These are phyloP conservation scores for Pseudomyrmex cubaensis DNA, from an alignment of 1,140 invertebrate genomes.

Conservation along the genomic window DNA sequence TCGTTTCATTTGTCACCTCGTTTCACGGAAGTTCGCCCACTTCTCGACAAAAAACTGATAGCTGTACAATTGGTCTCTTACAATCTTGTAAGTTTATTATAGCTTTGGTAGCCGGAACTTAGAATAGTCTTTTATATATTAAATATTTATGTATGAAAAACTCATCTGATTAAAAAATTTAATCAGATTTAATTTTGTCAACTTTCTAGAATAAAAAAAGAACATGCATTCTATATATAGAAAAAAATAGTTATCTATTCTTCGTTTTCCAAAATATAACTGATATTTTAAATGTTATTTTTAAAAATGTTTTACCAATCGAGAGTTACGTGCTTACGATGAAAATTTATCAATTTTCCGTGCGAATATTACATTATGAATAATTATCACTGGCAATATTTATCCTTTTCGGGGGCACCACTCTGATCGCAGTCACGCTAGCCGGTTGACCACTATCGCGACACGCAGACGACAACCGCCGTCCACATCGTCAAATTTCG, in stretches of 20 bases:
- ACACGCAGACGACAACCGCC: conserved; percentile 62
- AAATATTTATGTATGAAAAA: not conserved
- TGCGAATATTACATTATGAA: not conserved
- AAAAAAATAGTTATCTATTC: not conserved
- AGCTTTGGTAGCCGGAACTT: not conserved
- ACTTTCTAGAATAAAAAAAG: not conserved
- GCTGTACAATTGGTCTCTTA: conserved; percentile 21
- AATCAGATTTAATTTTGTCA: conserved; percentile 9
- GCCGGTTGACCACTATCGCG: conserved; percentile 51
- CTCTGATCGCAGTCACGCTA: conserved; percentile 21
- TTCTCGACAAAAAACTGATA: conserved; percentile 25
- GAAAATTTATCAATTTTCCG: conserved; percentile 2
- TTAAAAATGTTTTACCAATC: not conserved
- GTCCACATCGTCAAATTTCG: conserved; percentile 64
- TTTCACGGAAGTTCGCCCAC: conserved; percentile 20
- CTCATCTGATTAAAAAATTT: not conserved
- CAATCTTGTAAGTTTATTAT: not conserved
- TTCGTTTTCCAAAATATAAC: not conserved
- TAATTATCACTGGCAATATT: conserved; percentile 45
- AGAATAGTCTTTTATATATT: not conserved
- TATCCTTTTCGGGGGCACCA: conserved; percentile 8
- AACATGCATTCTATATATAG: not conserved
- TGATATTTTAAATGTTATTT: conserved; percentile 11
- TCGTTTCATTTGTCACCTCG: conserved; percentile 61
- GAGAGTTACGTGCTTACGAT: not conserved